phyloP scores from a whole-genome alignment of 2,888 invertebrate genomes.

The Drosophila pseudotakahashii region DNA sequence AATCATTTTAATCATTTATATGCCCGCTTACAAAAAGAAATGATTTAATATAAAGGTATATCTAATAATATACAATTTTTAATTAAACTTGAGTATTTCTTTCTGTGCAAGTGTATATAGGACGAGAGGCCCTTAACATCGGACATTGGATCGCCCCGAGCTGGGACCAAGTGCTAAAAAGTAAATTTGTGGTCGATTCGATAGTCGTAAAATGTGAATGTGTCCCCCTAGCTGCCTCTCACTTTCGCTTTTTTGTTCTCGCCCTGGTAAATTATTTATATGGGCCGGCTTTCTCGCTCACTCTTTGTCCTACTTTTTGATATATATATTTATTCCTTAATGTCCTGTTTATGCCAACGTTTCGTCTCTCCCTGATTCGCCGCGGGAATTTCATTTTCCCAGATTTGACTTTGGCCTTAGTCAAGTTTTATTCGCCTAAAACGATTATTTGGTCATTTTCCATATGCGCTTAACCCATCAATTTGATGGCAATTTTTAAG shows the following conservation, averaged over 20 bases:
- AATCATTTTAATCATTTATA: no score
- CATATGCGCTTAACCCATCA: slow-evolving; percentile 50
- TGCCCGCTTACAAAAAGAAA: no score
- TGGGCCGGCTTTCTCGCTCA: slow-evolving; percentile 43
- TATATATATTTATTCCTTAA: slow-evolving; percentile 61
- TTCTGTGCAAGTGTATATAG: slow-evolving; percentile 12
- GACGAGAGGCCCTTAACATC: slow-evolving; percentile 29
- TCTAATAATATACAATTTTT: no score
- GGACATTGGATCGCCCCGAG: slow-evolving; percentile 63
- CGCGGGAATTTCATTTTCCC: slow-evolving; percentile 54
- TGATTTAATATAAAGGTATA: no score
- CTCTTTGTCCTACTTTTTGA: slow-evolving; percentile 45
- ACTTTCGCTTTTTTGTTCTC: slow-evolving; percentile 15
- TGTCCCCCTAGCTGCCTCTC: slow-evolving; percentile 20
- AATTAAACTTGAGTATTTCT: neutral
- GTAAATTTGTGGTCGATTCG: slow-evolving; percentile 80
- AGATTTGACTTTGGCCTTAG: slow-evolving; percentile 35
- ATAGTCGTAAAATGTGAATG: slow-evolving; percentile 71
- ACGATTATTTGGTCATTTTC: slow-evolving; percentile 72
- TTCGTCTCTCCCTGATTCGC: slow-evolving; percentile 43
- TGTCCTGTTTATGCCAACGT: slow-evolving; percentile 69
- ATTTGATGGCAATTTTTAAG: slow-evolving; percentile 44
- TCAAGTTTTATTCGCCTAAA: slow-evolving; percentile 51
- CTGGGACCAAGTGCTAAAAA: slow-evolving; percentile 79
- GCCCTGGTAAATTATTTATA: slow-evolving; percentile 66